These are phyloP conservation scores for Sturmia bella DNA, from an alignment of 2,888 invertebrate genomes.

Conservation along the genomic window DNA sequence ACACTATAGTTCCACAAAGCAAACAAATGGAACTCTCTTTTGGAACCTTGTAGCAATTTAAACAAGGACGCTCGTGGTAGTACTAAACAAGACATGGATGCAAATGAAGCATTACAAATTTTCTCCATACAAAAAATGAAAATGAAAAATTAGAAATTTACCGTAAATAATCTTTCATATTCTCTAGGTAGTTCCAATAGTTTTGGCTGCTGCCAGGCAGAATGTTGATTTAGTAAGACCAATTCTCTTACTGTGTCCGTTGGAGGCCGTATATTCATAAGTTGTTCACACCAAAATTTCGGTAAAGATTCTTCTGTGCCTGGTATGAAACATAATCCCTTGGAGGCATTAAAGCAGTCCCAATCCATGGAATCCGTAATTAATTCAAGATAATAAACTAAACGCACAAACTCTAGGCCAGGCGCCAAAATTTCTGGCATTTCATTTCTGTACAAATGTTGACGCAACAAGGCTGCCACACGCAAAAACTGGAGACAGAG, in stretches of 20 bases:
- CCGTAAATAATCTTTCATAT: slow-evolving; percentile 95
- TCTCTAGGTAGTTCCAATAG: slow-evolving; percentile 92
- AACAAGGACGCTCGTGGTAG: slow-evolving; percentile 94
- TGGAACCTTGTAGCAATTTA: slow-evolving; percentile 94
- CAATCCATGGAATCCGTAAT: slow-evolving; percentile 86
- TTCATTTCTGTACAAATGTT: slow-evolving; percentile 90
- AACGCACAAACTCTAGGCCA: slow-evolving; percentile 88
- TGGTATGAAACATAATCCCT: slow-evolving; percentile 85
- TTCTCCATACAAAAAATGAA: neutral
- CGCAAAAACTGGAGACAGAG: slow-evolving; percentile 92
- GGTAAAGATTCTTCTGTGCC: slow-evolving; percentile 83
- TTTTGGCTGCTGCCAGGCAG: slow-evolving; percentile 90
- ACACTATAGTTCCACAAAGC: slow-evolving; percentile 95
- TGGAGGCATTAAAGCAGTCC: slow-evolving; percentile 86
- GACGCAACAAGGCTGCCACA: slow-evolving; percentile 90
- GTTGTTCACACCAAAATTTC: slow-evolving; percentile 87
- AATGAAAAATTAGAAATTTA: slow-evolving; percentile 79
- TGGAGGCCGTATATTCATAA: slow-evolving; percentile 83
- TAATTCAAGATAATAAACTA: slow-evolving; percentile 90
- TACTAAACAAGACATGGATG: slow-evolving; percentile 84
- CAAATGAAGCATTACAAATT: slow-evolving; percentile 20
- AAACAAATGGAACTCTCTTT: slow-evolving; percentile 96
- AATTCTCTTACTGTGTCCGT: slow-evolving; percentile 84
- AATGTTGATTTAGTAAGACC: slow-evolving; percentile 87
- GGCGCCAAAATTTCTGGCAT: slow-evolving; percentile 86